Percentiles rank a stretch among this genome's conserved stretches.
These are phyloP conservation scores for Paramormyrops hopkinsi DNA, from an alignment of 2,797 vertebrate species.

Conservation along the genomic window DNA sequence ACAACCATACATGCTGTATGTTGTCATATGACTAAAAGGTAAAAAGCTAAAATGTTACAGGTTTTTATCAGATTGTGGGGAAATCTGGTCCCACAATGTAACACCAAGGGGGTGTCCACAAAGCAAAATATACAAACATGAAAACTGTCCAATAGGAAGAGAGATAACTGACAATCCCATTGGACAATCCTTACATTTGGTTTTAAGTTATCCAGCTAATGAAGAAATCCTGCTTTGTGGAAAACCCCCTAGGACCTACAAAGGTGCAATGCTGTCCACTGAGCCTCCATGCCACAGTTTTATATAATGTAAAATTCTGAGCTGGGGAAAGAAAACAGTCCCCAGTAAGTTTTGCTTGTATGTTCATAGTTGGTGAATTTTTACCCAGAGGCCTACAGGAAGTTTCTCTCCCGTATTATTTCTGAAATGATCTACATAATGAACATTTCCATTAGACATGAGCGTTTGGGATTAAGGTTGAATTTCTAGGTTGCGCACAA, in stretches of 20 bases:
- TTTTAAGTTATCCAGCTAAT: background rate
- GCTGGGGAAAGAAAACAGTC: background rate
- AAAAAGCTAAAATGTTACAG: background rate
- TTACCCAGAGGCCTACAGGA: background rate
- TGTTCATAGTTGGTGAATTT: background rate
- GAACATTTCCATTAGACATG: background rate
- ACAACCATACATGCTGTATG: background rate
- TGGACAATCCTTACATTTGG: background rate
- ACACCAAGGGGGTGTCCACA: background rate
- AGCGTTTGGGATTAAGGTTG: conserved; percentile 53
- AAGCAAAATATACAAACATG: background rate
- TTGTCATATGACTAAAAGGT: background rate
- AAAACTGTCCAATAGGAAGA: background rate
- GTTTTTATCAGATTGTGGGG: background rate
- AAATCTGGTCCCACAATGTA: background rate
- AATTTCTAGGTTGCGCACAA: conserved; percentile 22
- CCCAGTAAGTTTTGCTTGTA: background rate
- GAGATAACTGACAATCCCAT: background rate
- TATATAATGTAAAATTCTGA: background rate
- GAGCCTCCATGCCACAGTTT: background rate
- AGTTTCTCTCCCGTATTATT: background rate
- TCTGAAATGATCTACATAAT: background rate
- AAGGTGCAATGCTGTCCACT: background rate
- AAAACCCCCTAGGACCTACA: background rate
- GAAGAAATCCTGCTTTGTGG: background rate